Evolutionary conservation across 2,113 vertebrate genomes (phyloP).

Genomic region (Anolis carolinensis): DNA sequence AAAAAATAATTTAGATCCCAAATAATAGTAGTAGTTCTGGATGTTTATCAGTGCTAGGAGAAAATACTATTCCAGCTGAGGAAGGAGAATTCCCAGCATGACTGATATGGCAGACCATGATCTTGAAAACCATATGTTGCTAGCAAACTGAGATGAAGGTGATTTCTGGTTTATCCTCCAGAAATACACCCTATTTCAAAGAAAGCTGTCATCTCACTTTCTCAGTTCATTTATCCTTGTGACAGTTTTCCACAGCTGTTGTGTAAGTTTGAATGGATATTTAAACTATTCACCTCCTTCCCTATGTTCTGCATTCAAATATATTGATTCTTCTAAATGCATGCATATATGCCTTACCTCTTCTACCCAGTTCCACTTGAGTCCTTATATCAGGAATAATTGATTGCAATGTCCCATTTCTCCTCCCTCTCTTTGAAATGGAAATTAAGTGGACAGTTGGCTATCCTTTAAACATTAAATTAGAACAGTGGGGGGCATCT

Average conservation of each 20-base stretch:
- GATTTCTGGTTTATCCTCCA: neutral
- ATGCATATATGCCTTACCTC: neutral
- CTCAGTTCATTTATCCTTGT: no score
- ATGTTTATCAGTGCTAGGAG: neutral
- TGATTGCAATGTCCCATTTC: neutral
- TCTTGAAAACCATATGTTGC: neutral
- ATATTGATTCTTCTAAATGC: no score
- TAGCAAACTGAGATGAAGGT: neutral
- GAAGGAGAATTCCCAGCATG: neutral
- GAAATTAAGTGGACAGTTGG: neutral
- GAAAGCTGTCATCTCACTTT: neutral
- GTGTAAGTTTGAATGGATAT: neutral
- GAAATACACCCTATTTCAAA: neutral
- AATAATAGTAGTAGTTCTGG: neutral
- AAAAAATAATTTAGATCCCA: neutral
- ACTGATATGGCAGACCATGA: neutral
- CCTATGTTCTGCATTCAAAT: neutral
- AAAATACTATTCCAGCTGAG: neutral
- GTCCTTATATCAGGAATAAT: neutral
- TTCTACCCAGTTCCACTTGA: neutral
- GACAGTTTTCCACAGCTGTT: neutral
- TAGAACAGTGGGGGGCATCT: neutral
- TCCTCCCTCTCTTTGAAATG: neutral
- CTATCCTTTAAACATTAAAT: neutral
- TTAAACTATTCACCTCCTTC: neutral